Conservation (phyloP, 1,140 invertebrate species). For the Capitella teleta region DNA sequence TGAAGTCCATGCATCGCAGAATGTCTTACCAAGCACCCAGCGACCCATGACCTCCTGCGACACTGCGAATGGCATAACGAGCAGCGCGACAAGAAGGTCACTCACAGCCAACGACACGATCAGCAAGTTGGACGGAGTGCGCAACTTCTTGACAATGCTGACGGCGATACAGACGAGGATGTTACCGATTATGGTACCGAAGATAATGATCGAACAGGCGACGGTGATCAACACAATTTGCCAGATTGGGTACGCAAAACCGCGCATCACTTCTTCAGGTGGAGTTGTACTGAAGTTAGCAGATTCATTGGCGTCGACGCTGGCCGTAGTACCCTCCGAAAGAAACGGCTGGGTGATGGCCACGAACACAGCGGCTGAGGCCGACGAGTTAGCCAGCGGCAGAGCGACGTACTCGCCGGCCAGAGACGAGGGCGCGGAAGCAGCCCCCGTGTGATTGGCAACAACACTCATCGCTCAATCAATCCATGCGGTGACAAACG, state of each 20-base stretch:
- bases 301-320: too few species aligned
- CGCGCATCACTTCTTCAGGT: too few species aligned
- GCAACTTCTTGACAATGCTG: conserved; percentile 42
- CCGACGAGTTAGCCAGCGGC: too few species aligned
- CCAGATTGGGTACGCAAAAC: conserved; percentile 24
- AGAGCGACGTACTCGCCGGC: too few species aligned
- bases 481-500: too few species aligned
- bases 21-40: conserved; percentile 42
- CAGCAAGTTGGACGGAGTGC: conserved; percentile 55
- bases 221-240: conserved; percentile 26
- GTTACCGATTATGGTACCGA: conserved; percentile 42
- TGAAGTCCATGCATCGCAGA: conserved; percentile 47
- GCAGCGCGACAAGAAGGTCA: conserved; percentile 60
- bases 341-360: too few species aligned
- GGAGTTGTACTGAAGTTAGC: too few species aligned
- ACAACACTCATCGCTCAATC: too few species aligned
- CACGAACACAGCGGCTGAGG: too few species aligned
- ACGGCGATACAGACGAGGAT: conserved; percentile 46
- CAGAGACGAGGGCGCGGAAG: too few species aligned
- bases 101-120: conserved; percentile 61
- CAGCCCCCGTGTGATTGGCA: too few species aligned
- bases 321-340: too few species aligned
- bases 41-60: conserved; percentile 24
- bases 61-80: conserved; percentile 57
- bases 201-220: conserved; percentile 33